These are phyloP conservation scores for Netelia melanura DNA, from an alignment of 2,888 invertebrate species.

Conservation along the genomic window DNA sequence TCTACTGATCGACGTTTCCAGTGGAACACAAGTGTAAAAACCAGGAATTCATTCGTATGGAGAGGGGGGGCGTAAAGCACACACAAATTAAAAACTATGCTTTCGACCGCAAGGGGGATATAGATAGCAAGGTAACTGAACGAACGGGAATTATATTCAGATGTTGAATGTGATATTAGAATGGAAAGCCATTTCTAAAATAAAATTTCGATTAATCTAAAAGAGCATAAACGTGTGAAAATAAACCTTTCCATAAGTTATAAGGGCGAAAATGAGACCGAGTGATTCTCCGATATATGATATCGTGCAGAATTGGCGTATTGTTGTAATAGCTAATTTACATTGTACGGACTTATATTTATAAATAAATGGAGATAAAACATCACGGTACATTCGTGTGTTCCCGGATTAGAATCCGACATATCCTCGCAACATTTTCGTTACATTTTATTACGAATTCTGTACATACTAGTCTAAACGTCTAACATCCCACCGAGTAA, in stretches of 20 bases:
- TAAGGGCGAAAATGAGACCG: constrained; percentile 43
- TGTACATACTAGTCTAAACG: constrained; percentile 56
- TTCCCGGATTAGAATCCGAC: not conserved
- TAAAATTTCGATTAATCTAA: constrained; percentile 37
- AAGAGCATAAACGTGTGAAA: constrained; percentile 26
- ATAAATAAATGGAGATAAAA: constrained; percentile 78
- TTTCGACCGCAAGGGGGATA: constrained; percentile 45
- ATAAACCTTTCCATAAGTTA: constrained; percentile 55
- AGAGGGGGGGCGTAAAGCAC: constrained; percentile 25
- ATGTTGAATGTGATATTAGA: constrained; percentile 69
- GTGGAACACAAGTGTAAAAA: constrained; percentile 45
- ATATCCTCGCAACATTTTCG: constrained; percentile 15
- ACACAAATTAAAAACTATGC: constrained; percentile 17
- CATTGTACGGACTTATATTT: constrained; percentile 81
- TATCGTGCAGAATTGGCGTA: constrained; percentile 42
- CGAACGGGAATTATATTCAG: constrained; percentile 56
- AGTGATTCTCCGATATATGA: constrained; percentile 48
- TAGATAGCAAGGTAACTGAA: constrained; percentile 25
- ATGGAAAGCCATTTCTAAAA: constrained; percentile 33
- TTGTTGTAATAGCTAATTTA: constrained; percentile 77
- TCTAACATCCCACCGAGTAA: constrained; percentile 36
- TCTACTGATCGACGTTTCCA: constrained; percentile 64
- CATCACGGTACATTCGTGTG: constrained; percentile 25
- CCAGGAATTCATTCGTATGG: constrained; percentile 37
- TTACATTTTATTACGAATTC: constrained; percentile 59